A percentile compares a stretch with the other conserved stretches of the same genome.
These are phyloP conservation scores for Standfussiana lucernea DNA, from an alignment of 2,888 invertebrate genomes.

Conservation along the genomic window DNA sequence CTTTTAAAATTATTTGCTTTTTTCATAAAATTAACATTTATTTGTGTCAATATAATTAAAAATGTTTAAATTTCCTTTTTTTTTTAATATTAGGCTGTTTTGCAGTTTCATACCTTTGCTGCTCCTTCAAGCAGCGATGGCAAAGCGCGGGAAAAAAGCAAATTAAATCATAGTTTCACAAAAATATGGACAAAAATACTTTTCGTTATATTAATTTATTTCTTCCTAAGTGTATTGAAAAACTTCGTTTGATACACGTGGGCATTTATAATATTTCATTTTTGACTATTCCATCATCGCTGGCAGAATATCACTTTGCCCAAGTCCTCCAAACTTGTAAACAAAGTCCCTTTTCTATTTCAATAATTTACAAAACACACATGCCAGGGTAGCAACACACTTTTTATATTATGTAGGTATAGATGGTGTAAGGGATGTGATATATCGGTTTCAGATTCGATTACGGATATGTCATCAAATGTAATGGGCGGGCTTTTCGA, in stretches of 20 bases:
- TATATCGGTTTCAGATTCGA: slow-evolving; percentile 58
- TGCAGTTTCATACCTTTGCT: neutral
- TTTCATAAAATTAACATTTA: neutral
- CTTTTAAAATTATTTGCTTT: neutral
- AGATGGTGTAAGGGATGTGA: slow-evolving; percentile 39
- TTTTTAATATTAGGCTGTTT: neutral
- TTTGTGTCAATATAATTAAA: neutral
- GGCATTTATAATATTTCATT: neutral
- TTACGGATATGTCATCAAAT: slow-evolving; percentile 64
- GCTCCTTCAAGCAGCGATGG: neutral
- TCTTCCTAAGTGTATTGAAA: neutral
- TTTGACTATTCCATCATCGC: neutral
- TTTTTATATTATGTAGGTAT: neutral
- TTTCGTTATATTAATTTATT: neutral
- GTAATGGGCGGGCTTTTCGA: slow-evolving; percentile 52
- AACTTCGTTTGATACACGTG: neutral
- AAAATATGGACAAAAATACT: neutral
- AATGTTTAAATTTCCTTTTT: too few relatives aligned
- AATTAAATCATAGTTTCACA: neutral
- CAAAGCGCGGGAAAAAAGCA: neutral
- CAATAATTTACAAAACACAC: slow-evolving; percentile 4
- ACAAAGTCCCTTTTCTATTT: neutral
- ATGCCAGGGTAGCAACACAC: neutral
- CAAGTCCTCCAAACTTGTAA: neutral
- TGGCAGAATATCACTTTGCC: neutral